Base-by-base conservation (phyloP, 2,888 invertebrate species). In the Beris chalybata region DNA sequence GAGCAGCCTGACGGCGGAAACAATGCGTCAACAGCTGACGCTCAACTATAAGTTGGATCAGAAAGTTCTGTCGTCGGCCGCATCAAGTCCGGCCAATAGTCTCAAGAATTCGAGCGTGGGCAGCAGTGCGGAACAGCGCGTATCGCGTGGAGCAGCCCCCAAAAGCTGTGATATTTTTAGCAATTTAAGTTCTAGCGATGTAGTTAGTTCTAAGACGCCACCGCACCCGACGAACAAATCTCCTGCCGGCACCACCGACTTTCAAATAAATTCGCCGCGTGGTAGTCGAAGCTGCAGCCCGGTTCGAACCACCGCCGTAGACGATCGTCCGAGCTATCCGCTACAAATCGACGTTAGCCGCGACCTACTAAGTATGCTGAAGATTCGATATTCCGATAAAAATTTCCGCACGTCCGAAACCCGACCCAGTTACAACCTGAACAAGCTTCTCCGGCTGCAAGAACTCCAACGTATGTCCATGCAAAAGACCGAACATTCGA, bases 391-490 rank as follows among this genome's bases (percentile, higher is more conserved):
- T 67, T 64, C 73, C 9, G 72, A 75, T 22, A 73, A 78, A n/a
- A 70, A 80, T 70, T 85, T 87, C 71, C 76, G 83, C 1, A 83
- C 83, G 70, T 83, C 83, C 1, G 90, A 91, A 75, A 84, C 91
- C 57, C 85, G 88, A 69, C 85, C 84, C 3, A 92, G 92, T 76
- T 93, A 92, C 74, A 87, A 86, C 52, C 84, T 91, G 5, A 84
- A 84, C 2, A 89, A 89, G 71, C 78, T 93, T n/a, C 85, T 88
- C 65, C 86, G 85, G 73, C 74, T 91, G 43, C 90, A 90, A 76
- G 83, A 86, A 48, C 78, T 89, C 13, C 91, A 91, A 82, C 87
- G 91, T 70, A 85, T 87, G 4, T 87, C 90, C 67, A 88, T 88
- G 76, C 89, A 89, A 73, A 84, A 85, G 64, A 84, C 85, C 50